Evolutionary conservation across 2,113 vertebrate genomes (phyloP).

Genomic region (Gila orcuttii): DNA sequence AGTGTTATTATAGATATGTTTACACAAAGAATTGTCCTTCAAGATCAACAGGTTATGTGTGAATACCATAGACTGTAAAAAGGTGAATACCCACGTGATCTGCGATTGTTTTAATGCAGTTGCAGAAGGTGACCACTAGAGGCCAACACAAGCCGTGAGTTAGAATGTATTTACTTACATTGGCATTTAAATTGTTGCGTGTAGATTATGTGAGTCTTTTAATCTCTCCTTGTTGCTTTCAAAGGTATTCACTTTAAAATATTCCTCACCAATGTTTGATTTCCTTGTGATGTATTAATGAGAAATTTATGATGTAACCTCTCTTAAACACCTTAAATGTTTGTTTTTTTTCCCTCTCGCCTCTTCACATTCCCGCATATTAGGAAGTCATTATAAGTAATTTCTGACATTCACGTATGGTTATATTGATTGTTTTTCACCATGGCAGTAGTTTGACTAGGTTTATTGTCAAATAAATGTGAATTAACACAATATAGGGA

Average conservation of each 20-base stretch:
- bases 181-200: no score
- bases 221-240: background rate
- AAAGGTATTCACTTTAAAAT: background rate
- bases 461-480: background rate
- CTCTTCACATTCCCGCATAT: background rate
- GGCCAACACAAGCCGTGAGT: background rate
- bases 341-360: accelerated
- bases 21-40: background rate
- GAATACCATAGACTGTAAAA: no score
- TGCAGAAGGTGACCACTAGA: background rate
- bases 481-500: background rate
- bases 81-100: no score
- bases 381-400: background rate
- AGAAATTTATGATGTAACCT: background rate
- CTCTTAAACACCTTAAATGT: background rate
- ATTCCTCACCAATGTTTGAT: background rate
- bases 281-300: background rate
- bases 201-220: background rate
- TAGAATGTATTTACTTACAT: background rate
- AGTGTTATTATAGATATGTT: background rate
- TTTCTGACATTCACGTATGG: background rate
- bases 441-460: background rate
- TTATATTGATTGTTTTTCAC: background rate
- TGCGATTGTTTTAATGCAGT: background rate
- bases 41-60: background rate